Base-by-base conservation (phyloP, 2,888 invertebrate species). In the Tiliacea citrago region DNA sequence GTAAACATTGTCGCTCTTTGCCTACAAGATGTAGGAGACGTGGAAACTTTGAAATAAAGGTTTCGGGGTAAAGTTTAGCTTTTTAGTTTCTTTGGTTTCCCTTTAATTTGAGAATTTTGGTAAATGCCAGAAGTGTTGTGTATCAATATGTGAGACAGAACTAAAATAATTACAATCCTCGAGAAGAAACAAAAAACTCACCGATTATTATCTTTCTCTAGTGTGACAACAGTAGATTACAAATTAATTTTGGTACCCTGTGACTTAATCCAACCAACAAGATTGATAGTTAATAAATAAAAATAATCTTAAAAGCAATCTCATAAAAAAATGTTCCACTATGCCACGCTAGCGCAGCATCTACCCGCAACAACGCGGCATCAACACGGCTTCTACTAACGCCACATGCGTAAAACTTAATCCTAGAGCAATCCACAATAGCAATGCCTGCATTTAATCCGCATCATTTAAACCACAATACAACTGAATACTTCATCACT, bases 401-500 rank as follows among this genome's bases (percentile, higher is more conserved):
- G 16, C 7, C 4, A 45, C 12, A 24, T 12, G 12, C 29, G 13
- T 21, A 12, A 13, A 5, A 29, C 6, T 65, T 45, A 45, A 21
- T 55, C 9, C 12, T 16, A 1, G 9, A 53, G 29, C 29, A 29
- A 51, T 16, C 7, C 29, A 57, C 21, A 55, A 29, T 21, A 57
- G n/a, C 24, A 39, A 9, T 57, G 39, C n/a, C 42, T 57, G 49
- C 24, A 61, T 66, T 62, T 61, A 82, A 61, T 45, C 61, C 5
- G 12, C 4, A 13, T 58, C 62, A 77, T 77, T 77, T 53, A 68
- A 79, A 79, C 69, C 60, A 63, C 68, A 73, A 72, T 72, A 80
- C 58, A 72, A 75, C 39, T 76, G 68, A 77, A 83, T 69, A 83
- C 61, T 66, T 88, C 78, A 78, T 79, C 77, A 75, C 68, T 81